phyloP scores from a whole-genome alignment of 2,888 invertebrate genomes.

The Hirtodrosophila alboralis region DNA sequence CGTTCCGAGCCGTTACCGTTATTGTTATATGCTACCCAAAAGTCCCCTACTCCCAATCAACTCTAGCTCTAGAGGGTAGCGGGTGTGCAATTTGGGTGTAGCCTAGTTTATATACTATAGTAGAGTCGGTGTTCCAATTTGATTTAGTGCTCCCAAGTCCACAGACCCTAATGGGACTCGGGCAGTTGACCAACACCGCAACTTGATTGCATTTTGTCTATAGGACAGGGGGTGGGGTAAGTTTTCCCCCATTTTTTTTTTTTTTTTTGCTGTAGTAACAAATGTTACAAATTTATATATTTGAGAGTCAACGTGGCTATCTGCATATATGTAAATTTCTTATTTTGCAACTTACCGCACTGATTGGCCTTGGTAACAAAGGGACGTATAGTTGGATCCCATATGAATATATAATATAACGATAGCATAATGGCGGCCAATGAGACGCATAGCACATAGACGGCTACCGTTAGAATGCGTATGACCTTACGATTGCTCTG shows the following conservation, averaged over 20 bases:
- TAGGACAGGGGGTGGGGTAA: too few relatives aligned
- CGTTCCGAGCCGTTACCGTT: constrained; percentile 47
- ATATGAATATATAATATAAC: constrained; percentile 96
- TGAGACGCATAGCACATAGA: constrained; percentile 97
- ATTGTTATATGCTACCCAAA: constrained; percentile 22
- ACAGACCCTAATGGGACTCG: constrained; percentile 25
- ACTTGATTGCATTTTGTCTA: too few relatives aligned
- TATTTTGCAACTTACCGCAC: constrained; percentile 81
- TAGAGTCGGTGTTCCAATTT: constrained; percentile 45
- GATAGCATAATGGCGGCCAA: constrained; percentile 96
- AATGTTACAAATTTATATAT: too few relatives aligned
- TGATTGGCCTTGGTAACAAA: constrained; percentile 83
- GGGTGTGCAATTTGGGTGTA: constrained; percentile 39
- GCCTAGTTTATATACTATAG: constrained; percentile 49
- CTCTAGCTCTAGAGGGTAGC: too few relatives aligned
- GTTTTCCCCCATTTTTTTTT: too few relatives aligned
- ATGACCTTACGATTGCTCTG: constrained; percentile 90
- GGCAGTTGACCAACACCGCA: constrained; percentile 30
- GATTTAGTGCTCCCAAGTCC: constrained; percentile 25
- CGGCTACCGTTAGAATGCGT: constrained; percentile 95
- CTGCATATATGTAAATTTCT: too few relatives aligned
- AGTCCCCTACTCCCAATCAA: too few relatives aligned
- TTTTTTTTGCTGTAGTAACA: too few relatives aligned
- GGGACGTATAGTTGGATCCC: constrained; percentile 89
- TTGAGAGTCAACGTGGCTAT: too few relatives aligned